Base-by-base conservation (phyloP, 2,797 vertebrate species). In the Macropodus opercularis region DNA sequence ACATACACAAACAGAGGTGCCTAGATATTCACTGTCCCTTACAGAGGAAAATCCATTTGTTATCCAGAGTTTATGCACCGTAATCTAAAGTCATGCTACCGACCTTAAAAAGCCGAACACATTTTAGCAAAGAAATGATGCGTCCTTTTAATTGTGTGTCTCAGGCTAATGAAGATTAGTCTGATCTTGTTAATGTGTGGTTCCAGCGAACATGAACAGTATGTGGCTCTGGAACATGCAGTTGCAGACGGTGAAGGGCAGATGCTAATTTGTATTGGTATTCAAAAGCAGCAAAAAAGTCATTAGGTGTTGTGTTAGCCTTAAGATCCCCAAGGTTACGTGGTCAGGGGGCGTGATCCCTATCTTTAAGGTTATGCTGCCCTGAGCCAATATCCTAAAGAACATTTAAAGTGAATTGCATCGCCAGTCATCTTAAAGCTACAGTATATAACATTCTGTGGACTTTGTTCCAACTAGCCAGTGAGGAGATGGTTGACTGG, bases 401-500 rank as follows among this genome's bases (percentile, higher is more conserved):
- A 36, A 7, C 5, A 27, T n/a, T 24, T 0, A 5, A 21, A 40
- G 34, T 1, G 4, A 11, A 18, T 40, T 14, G 24, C 18, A 23
- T 15, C 8, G 9, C 18, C 15, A 40, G 8, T 15, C 19, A 22
- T 35, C 8, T 31, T 21, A 13, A 32, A 29, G 27, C 27, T 8
- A 9, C 6, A 23, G n/a, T 8, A 40, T 41, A 4, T 24, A 44
- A 17, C 5, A 14, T 21, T n/a, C n/a, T n/a, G n/a, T n/a, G n/a
- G n/a, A n/a, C n/a, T n/a, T n/a, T n/a, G n/a, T n/a, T n/a, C n/a
- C n/a, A n/a, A n/a, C n/a, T n/a, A 41, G 13, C 11, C 56, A 3
- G 26, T 46, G 52, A 26, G 36, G 49, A 32, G 44, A 63, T 59
- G 61, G 36, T 43, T 47, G 57, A 39, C 41, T 67, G 40, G 44